phyloP scores from a whole-genome alignment of 2,797 vertebrate genomes.

The Myripristis murdjan region DNA sequence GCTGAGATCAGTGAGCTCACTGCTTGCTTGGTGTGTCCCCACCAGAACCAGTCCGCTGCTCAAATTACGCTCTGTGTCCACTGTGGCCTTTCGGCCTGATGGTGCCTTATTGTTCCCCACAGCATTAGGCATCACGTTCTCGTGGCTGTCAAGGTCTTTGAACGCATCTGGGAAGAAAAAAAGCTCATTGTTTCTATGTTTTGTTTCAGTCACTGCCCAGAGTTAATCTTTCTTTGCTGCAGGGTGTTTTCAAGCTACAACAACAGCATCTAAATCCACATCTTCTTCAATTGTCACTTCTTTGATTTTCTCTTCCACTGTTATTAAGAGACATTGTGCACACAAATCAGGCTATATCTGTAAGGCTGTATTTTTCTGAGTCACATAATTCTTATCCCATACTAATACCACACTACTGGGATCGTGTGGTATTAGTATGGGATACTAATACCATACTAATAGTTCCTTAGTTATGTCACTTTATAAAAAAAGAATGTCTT shows the following conservation, averaged over 20 bases:
- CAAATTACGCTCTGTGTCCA: conserved; percentile 3
- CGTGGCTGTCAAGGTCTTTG: conserved; percentile 68
- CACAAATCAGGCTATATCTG: background rate
- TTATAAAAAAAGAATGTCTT: background rate
- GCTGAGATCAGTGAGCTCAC: conserved; percentile 22
- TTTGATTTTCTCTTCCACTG: conserved; percentile 13
- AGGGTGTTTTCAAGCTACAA: background rate
- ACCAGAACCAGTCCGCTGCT: conserved; percentile 25
- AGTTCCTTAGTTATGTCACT: background rate
- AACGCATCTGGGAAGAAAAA: conserved; percentile 35
- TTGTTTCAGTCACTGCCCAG: background rate
- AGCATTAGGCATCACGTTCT: conserved; percentile 36
- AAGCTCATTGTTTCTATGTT: background rate
- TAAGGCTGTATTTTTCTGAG: background rate
- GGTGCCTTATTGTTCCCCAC: conserved; percentile 20
- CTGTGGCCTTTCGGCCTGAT: conserved; percentile 3
- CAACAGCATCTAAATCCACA: conserved; percentile 17
- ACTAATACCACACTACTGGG: background rate
- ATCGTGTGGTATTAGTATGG: too few species aligned
- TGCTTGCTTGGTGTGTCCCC: conserved; percentile 25
- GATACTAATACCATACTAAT: background rate
- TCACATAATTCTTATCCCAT: conserved; percentile 1
- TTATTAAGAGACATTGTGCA: conserved; percentile 23
- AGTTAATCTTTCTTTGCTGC: background rate
- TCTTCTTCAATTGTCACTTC: background rate